Conservation (phyloP, 2,113 vertebrate species). For the Sceloporus tristichus region DNA sequence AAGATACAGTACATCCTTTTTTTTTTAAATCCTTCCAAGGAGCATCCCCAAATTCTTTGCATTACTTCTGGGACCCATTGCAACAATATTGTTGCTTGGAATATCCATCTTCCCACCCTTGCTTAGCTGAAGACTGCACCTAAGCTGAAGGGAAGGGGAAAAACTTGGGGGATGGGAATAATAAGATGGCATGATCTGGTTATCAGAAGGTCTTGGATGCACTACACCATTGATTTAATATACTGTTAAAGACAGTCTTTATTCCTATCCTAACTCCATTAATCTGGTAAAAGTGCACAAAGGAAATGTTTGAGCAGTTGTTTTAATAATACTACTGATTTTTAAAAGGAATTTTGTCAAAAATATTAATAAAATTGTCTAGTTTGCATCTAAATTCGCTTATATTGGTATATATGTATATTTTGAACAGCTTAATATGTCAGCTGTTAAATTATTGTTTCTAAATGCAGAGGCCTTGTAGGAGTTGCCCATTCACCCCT, state of each 20-base stretch:
- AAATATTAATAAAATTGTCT: not conserved
- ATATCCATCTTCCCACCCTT: not conserved
- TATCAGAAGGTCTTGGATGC: not conserved
- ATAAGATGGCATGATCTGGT: not conserved
- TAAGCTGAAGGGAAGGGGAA: not conserved
- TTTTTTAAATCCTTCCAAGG: not conserved
- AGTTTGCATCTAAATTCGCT: conserved; percentile 53
- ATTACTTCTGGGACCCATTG: not conserved
- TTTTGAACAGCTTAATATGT: conserved; percentile 68
- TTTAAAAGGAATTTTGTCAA: not conserved
- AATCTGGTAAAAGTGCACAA: not conserved
- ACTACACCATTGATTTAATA: conserved; percentile 44
- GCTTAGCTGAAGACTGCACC: not conserved
- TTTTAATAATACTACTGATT: conserved; percentile 56
- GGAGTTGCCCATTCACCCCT: not conserved
- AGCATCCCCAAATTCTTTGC: not conserved
- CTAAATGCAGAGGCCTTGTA: conserved; percentile 7
- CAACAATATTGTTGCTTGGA: not conserved
- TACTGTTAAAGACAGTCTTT: conserved; percentile 20
- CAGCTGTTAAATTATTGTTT: conserved; percentile 29
- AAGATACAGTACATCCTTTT: too few species aligned
- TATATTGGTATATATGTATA: conserved; percentile 56
- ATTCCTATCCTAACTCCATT: not conserved
- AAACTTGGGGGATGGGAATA: not conserved
- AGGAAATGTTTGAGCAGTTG: not conserved